Conservation (phyloP, 1,140 invertebrate species). For the Phymastichus coffea region DNA sequence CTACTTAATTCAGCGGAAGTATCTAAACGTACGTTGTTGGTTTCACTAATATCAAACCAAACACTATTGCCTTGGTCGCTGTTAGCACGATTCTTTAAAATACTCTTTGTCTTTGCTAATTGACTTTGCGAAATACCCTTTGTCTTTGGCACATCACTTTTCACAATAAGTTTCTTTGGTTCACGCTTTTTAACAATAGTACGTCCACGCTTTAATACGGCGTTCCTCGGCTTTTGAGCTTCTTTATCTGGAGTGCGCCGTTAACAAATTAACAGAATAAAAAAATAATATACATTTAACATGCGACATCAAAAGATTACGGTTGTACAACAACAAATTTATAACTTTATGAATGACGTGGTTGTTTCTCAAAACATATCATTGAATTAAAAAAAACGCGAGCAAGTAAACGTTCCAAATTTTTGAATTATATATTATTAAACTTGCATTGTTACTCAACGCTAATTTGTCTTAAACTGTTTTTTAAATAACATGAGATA, state of each 20-base stretch:
- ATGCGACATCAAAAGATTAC: no score
- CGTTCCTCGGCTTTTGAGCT: slow-evolving; percentile 31
- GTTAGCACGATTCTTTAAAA: slow-evolving; percentile 13
- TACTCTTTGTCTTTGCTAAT: slow-evolving; percentile 10
- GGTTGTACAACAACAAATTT: no score
- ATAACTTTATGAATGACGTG: slow-evolving; percentile 6
- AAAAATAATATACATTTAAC: slow-evolving; percentile 21
- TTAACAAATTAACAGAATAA: slow-evolving; percentile 34
- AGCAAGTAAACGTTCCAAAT: no score
- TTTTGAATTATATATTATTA: no score
- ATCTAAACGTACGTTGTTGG: slow-evolving; percentile 1
- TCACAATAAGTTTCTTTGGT: slow-evolving; percentile 28
- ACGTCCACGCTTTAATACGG: slow-evolving; percentile 46
- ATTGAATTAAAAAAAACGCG: no score
- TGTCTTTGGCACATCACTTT: slow-evolving; percentile 15
- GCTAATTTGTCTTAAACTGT: no score
- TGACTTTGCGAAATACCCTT: slow-evolving; percentile 19
- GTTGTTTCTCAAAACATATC: no score
- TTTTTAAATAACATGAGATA: no score
- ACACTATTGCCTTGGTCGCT: slow-evolving; percentile 17
- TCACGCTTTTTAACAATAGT: slow-evolving; percentile 42
- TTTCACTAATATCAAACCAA: slow-evolving; percentile 18
- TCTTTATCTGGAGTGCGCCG: slow-evolving; percentile 35
- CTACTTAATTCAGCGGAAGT: background rate
- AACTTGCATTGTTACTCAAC: no score